Base-by-base conservation (phyloP, 2,888 invertebrate genomes). In the Imbricaverruca yamaguchii region DNA sequence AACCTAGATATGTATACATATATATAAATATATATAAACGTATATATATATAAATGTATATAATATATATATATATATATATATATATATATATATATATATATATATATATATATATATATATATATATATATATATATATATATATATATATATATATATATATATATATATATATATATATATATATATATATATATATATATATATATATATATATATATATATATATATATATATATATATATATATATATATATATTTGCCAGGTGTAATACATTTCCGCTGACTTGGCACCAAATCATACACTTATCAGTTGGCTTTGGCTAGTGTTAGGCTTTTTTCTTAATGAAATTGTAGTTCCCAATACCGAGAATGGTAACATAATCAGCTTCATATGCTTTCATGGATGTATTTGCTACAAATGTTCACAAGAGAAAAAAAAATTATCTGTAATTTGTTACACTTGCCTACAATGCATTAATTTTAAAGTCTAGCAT, bases 231-330 rank as follows among this genome's bases (percentile, higher is more conserved):
- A n/a, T n/a, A n/a, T n/a, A n/a, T n/a, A 78, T 78, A 79, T 79
- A 79, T 79, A 79, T 79, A 79, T 79, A 79, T 79, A 79, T 79
- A 79, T 79, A 79, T 79, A 55, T 79, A 79, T 79, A 79, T 79
- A 79, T 39, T 39, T 39, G 39, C 4, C 39, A 39, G 39, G 39
- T 39, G 39, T 39, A 39, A 39, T 39, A 39, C 39, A 39, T 39
- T 39, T 39, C 4, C 39, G 39, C 39, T 39, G 39, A 39, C 39
- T 39, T 39, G 39, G 4, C 39, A 39, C 39, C 39, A 39, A 39
- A 39, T 4, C 39, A 39, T 1, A 39, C 39, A 39, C 2, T 1
- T 39, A 39, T 39, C 39, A 39, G 39, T 39, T 39, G 39, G 39
- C 39, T 39, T 39, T 39, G 2, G 39, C 2, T 39, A 39, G 39